Evolutionary conservation across 2,888 invertebrate genomes (phyloP), one percentile per base, ranked within the genome.

Genomic region (Coleophora deauratella): DNA sequence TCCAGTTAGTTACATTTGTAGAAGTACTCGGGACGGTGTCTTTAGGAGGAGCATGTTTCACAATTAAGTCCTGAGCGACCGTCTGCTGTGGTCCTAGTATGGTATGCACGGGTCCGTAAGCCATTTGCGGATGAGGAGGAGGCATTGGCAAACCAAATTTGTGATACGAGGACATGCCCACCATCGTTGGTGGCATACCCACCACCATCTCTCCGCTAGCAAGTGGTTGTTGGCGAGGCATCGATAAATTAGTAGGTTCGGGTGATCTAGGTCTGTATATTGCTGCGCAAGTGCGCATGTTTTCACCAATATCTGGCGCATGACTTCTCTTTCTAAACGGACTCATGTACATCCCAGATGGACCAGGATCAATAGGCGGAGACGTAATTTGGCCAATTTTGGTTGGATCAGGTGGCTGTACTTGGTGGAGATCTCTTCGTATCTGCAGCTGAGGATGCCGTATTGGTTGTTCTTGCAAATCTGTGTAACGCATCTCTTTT

Each of bases 401-500:
- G 8, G 72, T 52, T 4, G 76, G 62, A 47, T 86, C 79, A 7
- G 73, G 68, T 31, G 81, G 82, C 32, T 61, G 69, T 33, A 88
- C 79, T 68, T 88, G 88, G 55, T 92, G 89, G 33, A 94, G 80
- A 64, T 94, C 94, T 63, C 94, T 85, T 38, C 94, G 87, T 42
- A 94, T 94, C 62, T 94, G 93, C 33, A 94, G 67, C 57, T 89
- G 88, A 10, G 90, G 90, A 61, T 84, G 84, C 57, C 85, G 60
- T 13, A 82, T 64, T 57, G 72, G 79, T 45, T 67, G 78, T 49
- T 87, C 80, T 35, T 85, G 75, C 43, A 78, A 65, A 27, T 88
- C 88, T n/a, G 71, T 59, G 44, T 79, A 86, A 12, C 84, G 74
- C 62, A 84, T 76, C 51, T 86, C 85, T 56, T 78, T 79, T 51